phyloP scores from a whole-genome alignment of 2,888 invertebrate genomes.

The Perizoma flavofasciatum region DNA sequence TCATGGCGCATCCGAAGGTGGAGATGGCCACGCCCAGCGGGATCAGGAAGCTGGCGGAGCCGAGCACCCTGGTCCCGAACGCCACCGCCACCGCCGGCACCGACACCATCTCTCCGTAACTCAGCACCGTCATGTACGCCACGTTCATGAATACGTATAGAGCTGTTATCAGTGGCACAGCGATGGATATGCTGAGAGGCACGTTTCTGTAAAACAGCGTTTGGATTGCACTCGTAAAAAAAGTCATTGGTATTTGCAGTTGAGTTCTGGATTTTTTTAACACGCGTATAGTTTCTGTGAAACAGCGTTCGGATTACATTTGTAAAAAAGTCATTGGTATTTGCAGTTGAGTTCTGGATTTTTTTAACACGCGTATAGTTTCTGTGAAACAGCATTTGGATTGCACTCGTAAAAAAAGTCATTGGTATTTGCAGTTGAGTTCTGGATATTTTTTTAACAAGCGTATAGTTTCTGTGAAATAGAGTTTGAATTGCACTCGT shows the following conservation, averaged over 20 bases:
- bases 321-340: too few species aligned
- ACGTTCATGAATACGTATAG: constrained; percentile 93
- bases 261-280: too few species aligned
- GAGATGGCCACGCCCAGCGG: constrained; percentile 90
- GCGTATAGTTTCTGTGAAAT: constrained; percentile 84
- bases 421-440: too few species aligned
- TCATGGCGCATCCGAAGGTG: constrained; percentile 91
- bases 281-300: constrained; percentile 84
- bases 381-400: constrained; percentile 60
- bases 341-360: too few species aligned
- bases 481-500: too few species aligned
- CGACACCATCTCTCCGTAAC: constrained; percentile 87
- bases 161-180: constrained; percentile 91
- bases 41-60: constrained; percentile 86
- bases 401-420: too few species aligned
- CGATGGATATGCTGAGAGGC: constrained; percentile 90
- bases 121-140: constrained; percentile 93
- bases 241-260: too few species aligned
- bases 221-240: too few species aligned
- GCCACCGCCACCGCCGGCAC: constrained; percentile 92
- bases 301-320: neutral
- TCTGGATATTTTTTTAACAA: too few species aligned
- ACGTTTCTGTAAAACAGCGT: constrained; percentile 85
- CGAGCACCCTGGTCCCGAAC: constrained; percentile 87
- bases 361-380: constrained; percentile 72